These are phyloP conservation scores for Hyla sarda DNA, from an alignment of 2,113 vertebrate species.

Conservation along the genomic window DNA sequence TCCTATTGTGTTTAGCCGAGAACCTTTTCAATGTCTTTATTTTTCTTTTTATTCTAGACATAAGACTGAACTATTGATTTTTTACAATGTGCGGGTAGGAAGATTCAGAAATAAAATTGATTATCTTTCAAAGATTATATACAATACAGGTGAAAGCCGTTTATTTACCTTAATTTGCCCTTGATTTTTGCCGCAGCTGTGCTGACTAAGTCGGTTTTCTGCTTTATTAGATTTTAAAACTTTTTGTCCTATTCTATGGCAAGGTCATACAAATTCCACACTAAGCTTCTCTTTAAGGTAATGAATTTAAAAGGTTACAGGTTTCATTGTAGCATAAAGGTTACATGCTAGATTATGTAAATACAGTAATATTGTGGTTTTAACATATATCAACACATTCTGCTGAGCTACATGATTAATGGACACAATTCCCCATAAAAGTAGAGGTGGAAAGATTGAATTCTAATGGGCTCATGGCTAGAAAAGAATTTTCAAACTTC, in stretches of 20 bases:
- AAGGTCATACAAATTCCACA: neutral
- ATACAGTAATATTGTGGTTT: neutral
- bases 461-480: neutral
- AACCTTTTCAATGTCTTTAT: slow-evolving; percentile 24
- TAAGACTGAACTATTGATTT: slow-evolving; percentile 56
- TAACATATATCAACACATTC: slow-evolving; percentile 19
- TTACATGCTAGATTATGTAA: slow-evolving; percentile 25
- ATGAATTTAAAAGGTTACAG: neutral
- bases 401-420: neutral
- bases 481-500: neutral
- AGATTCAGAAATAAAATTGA: slow-evolving; percentile 53
- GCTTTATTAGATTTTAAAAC: slow-evolving; percentile 49
- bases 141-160: slow-evolving; percentile 41
- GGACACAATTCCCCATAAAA: neutral
- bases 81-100: slow-evolving; percentile 48
- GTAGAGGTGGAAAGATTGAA: neutral
- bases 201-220: slow-evolving; percentile 44
- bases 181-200: slow-evolving; percentile 8
- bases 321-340: slow-evolving; percentile 4
- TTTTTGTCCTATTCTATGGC: neutral
- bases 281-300: neutral
- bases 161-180: slow-evolving; percentile 46
- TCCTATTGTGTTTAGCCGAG: slow-evolving; percentile 9
- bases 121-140: slow-evolving; percentile 53
- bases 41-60: slow-evolving; percentile 36